Base-by-base conservation (phyloP, 1,140 invertebrate genomes). In the Nixonia krombeini region DNA sequence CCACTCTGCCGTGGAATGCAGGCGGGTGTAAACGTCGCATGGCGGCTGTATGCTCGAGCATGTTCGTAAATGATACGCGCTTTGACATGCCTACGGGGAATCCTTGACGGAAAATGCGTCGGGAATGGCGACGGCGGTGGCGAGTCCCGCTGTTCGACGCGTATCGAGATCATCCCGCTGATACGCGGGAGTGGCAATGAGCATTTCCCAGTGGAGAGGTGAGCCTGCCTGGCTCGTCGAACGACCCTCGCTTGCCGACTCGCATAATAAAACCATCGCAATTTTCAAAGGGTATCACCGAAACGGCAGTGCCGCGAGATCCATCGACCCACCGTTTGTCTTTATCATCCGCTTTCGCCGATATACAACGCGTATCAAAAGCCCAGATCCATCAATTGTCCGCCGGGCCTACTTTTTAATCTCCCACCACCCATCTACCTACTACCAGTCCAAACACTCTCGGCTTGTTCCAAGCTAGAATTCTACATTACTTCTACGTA, bases 241-340 rank as follows among this genome's bases (percentile, higher is more conserved):
- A 57, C 70, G 53, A 62, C 57, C 71, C 62, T 61, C 38, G 25
- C 57, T 62, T 61, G 10, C 13, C 58, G 70, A 68, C 69, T 41
- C 69, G 75, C 74, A 75, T 77, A 77, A 75, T 77, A 77, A 77
- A 75, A 67, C 66, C 52, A 64, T 72, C 61, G 45, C 70, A 73
- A 75, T 74, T 70, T 73, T 76, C 67, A 64, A 42, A 26, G n/a
- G 23, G 9, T 26, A 42, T 26, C 25, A 42, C 40, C 18, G n/a
- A n/a, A n/a, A n/a, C 40, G 40, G 13, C 23, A 10, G 10, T 12
- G 12, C 9, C 31, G 6, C 21, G 21, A 21, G 41, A 44, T 46
- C 42, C 21, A 51, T 51, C 33, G 1, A 25, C 33, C 5, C 23
- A 15, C n/a, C 47, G 10, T 29, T 41, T 18, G 21, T 41, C 16